phyloP scores from a whole-genome alignment of 1,140 invertebrate genomes.

The Heliconius hermathena region DNA sequence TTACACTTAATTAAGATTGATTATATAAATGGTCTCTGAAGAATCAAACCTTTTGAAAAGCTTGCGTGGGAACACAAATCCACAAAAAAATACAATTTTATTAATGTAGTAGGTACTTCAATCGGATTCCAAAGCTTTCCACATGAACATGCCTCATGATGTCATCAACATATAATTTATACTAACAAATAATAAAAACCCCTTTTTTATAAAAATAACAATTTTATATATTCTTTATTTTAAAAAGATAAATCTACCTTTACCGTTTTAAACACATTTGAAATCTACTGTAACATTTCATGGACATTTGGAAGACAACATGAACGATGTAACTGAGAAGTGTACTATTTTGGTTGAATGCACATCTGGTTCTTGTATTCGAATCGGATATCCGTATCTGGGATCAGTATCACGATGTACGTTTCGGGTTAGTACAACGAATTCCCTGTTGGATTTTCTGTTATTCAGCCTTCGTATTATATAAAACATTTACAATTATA shows the following conservation, averaged over 20 bases:
- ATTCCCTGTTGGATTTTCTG: slow-evolving; percentile 3
- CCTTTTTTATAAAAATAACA: too few species aligned
- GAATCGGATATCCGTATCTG: background rate
- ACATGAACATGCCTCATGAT: too few species aligned
- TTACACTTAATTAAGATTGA: too few species aligned
- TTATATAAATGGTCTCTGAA: background rate
- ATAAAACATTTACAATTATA: too few species aligned
- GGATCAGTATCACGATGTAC: background rate
- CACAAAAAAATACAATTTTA: background rate
- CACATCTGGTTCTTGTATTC: slow-evolving; percentile 18
- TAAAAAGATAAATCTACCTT: too few species aligned
- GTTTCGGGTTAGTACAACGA: background rate
- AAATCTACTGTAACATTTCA: background rate
- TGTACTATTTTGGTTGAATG: slow-evolving; percentile 13
- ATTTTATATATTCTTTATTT: too few species aligned
- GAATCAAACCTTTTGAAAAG: background rate
- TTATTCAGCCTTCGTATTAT: background rate
- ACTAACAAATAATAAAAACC: too few species aligned
- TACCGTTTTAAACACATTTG: background rate
- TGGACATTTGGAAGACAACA: background rate
- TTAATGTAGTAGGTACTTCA: background rate
- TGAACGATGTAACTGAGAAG: slow-evolving; percentile 4
- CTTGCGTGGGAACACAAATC: background rate
- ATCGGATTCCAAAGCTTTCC: background rate
- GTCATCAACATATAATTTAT: too few species aligned